A percentile compares a stretch with the other conserved stretches of the same genome.
These are phyloP conservation scores for Hydrophis major DNA, from an alignment of 2,797 vertebrate genomes.

Conservation along the genomic window DNA sequence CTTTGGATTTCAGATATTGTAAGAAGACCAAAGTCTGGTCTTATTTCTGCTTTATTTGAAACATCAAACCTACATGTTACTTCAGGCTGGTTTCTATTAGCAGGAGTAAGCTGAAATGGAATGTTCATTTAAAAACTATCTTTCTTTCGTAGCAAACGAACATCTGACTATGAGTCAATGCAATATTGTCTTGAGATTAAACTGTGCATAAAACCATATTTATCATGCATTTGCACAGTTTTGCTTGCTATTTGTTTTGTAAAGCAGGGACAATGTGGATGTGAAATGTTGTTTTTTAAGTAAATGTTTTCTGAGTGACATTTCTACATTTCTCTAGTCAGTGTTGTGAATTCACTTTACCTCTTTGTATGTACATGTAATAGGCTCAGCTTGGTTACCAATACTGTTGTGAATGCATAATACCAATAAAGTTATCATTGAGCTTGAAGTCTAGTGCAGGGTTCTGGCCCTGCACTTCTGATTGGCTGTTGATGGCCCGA, in stretches of 20 bases:
- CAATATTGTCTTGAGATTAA: neutral
- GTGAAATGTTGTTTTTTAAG: neutral
- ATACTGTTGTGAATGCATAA: neutral
- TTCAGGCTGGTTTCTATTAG: neutral
- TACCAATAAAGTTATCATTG: no score
- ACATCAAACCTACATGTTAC: neutral
- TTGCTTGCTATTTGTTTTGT: neutral
- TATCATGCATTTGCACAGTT: neutral
- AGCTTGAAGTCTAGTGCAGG: no score
- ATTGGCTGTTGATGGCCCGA: no score
- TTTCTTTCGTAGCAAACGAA: neutral
- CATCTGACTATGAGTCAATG: neutral
- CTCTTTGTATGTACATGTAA: neutral
- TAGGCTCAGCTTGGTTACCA: neutral
- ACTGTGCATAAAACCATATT: neutral
- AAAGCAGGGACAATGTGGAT: neutral
- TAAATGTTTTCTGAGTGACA: neutral
- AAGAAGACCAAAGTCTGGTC: neutral
- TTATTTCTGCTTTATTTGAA: neutral
- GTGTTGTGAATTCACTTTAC: neutral
- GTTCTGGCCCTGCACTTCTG: no score
- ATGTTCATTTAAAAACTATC: neutral
- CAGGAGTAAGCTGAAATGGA: neutral
- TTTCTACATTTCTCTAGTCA: neutral
- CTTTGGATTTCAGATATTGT: neutral